Evolutionary conservation across 2,113 vertebrate genomes (phyloP).

Genomic region (Varanus salvator): DNA sequence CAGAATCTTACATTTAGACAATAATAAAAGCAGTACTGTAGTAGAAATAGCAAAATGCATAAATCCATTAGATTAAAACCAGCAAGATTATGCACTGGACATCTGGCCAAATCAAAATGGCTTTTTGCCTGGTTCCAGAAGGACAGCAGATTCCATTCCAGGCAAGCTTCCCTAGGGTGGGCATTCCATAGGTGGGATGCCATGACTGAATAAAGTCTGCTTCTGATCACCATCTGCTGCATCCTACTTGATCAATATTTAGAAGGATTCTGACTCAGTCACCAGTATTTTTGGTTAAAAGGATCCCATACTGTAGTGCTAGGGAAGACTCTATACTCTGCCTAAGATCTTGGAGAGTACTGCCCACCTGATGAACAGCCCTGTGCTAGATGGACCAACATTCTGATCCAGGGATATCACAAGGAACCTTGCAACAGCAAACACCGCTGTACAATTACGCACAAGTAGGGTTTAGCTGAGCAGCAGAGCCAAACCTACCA

Average conservation of each 20-base stretch:
- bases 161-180: not conserved
- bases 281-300: not conserved
- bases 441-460: not conserved
- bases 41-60: too few species aligned
- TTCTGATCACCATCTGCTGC: not conserved
- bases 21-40: too few species aligned
- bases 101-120: too few species aligned
- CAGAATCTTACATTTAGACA: too few species aligned
- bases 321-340: not conserved
- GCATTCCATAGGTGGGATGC: not conserved
- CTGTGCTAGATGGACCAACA: not conserved
- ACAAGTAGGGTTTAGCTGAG: not conserved
- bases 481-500: not conserved
- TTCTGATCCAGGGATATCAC: not conserved
- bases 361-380: not conserved
- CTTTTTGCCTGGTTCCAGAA: too few species aligned
- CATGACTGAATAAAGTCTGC: not conserved
- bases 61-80: too few species aligned
- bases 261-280: too few species aligned
- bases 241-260: too few species aligned
- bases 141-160: not conserved
- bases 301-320: not conserved
- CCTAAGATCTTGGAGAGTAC: not conserved
- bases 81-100: too few species aligned
- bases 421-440: not conserved